A percentile compares a stretch with the other conserved stretches of the same genome.
These are phyloP conservation scores for Lagorchestes hirsutus DNA, from an alignment of 2,797 vertebrate species.

Conservation along the genomic window DNA sequence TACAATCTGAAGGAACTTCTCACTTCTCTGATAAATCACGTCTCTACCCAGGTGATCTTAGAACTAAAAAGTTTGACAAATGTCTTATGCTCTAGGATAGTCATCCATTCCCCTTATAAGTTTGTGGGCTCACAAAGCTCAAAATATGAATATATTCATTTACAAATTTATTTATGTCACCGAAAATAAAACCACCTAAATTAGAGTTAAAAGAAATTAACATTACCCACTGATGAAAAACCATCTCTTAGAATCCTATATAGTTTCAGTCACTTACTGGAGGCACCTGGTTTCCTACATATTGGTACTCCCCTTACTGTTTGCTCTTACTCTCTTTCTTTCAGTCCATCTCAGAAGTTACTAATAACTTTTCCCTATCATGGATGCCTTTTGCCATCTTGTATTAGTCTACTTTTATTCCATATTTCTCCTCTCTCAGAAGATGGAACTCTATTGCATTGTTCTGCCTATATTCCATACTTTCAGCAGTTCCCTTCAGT, in stretches of 20 bases:
- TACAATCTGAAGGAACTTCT: no score
- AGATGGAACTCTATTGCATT: background rate
- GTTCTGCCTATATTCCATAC: background rate
- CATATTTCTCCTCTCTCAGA: background rate
- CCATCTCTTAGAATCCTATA: background rate
- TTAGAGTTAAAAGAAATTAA: background rate
- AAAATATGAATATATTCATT: background rate
- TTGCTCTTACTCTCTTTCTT: background rate
- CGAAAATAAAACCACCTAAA: background rate
- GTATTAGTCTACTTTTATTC: background rate
- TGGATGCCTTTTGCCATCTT: background rate
- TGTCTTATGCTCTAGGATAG: background rate
- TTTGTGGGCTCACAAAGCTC: background rate
- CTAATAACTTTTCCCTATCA: background rate
- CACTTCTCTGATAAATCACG: no score
- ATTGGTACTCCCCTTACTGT: background rate
- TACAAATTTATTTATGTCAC: background rate
- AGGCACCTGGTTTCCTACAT: background rate
- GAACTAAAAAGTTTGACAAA: background rate
- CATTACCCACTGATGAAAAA: background rate
- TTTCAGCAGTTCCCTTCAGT: background rate
- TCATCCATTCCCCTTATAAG: background rate
- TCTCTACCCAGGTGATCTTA: no score
- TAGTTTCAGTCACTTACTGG: background rate
- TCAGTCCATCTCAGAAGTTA: background rate